Evolutionary conservation across 2,888 invertebrate species (phyloP).

Genomic region (Plagiodera versicolora): DNA sequence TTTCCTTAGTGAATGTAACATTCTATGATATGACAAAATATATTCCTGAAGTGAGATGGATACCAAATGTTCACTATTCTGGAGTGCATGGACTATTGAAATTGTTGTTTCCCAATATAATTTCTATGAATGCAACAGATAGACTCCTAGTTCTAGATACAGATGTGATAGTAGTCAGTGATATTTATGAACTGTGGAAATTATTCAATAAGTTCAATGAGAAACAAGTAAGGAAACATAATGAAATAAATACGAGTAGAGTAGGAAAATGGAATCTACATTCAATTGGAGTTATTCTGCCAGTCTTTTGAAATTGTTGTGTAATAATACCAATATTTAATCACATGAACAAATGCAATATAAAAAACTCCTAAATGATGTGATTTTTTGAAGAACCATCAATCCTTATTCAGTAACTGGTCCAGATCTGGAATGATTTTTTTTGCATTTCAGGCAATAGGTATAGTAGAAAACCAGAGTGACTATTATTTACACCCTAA

Average conservation of each 20-base stretch:
- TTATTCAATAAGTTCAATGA: slow-evolving; percentile 72
- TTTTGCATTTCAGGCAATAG: slow-evolving; percentile 73
- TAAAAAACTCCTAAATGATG: too few species aligned
- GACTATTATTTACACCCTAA: slow-evolving; percentile 83
- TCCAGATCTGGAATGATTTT: too few species aligned
- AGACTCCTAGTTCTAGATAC: slow-evolving; percentile 85
- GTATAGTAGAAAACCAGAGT: slow-evolving; percentile 89
- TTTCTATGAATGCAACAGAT: slow-evolving; percentile 63
- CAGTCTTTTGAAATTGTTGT: too few species aligned
- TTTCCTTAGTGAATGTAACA: slow-evolving; percentile 64
- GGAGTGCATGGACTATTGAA: slow-evolving; percentile 86
- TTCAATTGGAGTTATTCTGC: too few species aligned
- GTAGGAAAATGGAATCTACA: too few species aligned
- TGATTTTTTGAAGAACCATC: too few species aligned
- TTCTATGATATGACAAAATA: slow-evolving; percentile 69
- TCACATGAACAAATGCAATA: too few species aligned
- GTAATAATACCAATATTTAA: too few species aligned
- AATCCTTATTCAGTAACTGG: too few species aligned
- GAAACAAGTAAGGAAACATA: slow-evolving; percentile 62
- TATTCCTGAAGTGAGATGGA: slow-evolving; percentile 76
- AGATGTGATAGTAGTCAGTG: slow-evolving; percentile 80
- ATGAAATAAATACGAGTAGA: too few species aligned
- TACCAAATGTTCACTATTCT: slow-evolving; percentile 89
- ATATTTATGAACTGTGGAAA: slow-evolving; percentile 79
- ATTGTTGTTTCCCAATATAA: slow-evolving; percentile 75